A percentile compares a stretch with the other conserved stretches of the same genome.
These are phyloP conservation scores for Neoitamus cyanurus DNA, from an alignment of 2,888 invertebrate genomes.

Conservation along the genomic window DNA sequence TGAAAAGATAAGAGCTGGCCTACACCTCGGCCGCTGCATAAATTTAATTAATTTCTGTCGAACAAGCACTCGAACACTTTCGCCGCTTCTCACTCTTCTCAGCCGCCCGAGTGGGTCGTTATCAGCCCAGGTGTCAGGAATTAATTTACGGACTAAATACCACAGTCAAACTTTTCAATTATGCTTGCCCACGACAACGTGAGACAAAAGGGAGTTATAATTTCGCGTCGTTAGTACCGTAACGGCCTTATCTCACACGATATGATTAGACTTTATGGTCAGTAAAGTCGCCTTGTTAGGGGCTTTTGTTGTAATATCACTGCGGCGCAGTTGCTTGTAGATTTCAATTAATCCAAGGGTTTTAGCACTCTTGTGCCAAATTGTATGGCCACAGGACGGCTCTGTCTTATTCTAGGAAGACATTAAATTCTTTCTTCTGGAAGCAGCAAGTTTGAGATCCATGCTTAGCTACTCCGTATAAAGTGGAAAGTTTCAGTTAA, in stretches of 20 bases:
- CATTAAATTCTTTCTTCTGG: conserved; percentile 6
- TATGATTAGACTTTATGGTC: conserved; percentile 41
- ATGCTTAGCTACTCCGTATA: background rate
- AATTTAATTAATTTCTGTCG: conserved; percentile 42
- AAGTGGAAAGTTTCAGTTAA: background rate
- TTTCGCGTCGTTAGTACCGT: conserved; percentile 19
- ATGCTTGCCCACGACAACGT: conserved; percentile 6
- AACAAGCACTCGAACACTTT: conserved; percentile 39
- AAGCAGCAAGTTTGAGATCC: background rate
- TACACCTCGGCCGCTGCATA: conserved; percentile 20
- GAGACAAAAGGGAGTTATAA: conserved; percentile 35
- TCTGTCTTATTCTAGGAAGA: background rate
- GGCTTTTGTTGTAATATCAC: conserved; percentile 12
- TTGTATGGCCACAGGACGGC: background rate
- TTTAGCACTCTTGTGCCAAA: background rate
- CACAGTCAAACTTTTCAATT: conserved; percentile 43
- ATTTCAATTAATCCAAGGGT: conserved; percentile 12
- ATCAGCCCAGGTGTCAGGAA: conserved; percentile 41
- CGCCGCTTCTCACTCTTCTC: conserved; percentile 6
- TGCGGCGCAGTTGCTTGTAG: background rate
- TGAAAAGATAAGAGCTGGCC: conserved; percentile 43
- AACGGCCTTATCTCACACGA: conserved; percentile 38
- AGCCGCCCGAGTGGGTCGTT: conserved; percentile 27
- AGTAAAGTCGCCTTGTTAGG: conserved; percentile 28
- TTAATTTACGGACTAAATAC: conserved; percentile 43